These are phyloP conservation scores for Parnassius orleans DNA, from an alignment of 2,888 invertebrate species.

Conservation along the genomic window DNA sequence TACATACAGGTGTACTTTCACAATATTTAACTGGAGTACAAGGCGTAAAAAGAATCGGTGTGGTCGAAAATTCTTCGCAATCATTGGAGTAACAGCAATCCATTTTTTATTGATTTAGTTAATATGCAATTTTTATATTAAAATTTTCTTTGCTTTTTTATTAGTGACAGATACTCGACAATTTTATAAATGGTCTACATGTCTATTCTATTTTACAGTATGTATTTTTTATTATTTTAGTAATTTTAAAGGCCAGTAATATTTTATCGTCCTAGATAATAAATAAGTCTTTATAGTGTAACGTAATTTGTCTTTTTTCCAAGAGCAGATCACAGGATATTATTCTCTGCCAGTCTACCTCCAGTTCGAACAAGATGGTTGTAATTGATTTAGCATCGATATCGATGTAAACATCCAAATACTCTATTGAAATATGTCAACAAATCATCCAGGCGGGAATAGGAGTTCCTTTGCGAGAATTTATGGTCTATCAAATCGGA, in stretches of 20 bases:
- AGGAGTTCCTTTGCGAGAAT: too few relatives aligned
- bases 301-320: too few relatives aligned
- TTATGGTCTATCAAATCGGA: too few relatives aligned
- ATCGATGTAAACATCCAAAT: too few relatives aligned
- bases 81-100: slow-evolving; percentile 51
- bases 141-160: slow-evolving; percentile 26
- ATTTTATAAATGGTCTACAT: slow-evolving; percentile 33
- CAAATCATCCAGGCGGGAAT: too few relatives aligned
- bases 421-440: too few relatives aligned
- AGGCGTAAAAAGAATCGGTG: slow-evolving; percentile 51
- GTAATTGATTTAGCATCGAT: too few relatives aligned
- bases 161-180: slow-evolving; percentile 34
- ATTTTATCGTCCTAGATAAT: neutral
- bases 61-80: slow-evolving; percentile 50
- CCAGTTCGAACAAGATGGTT: too few relatives aligned
- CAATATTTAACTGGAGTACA: slow-evolving; percentile 42
- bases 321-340: too few relatives aligned
- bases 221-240: slow-evolving; percentile 21
- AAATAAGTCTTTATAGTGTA: slow-evolving; percentile 5
- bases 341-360: too few relatives aligned
- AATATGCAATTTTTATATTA: slow-evolving; percentile 28
- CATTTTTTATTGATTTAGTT: slow-evolving; percentile 50
- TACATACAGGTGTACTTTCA: slow-evolving; percentile 43
- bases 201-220: neutral
- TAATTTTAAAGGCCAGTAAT: slow-evolving; percentile 14